Base-by-base conservation (phyloP, 1,140 invertebrate genomes). In the Halesus radiatus region DNA sequence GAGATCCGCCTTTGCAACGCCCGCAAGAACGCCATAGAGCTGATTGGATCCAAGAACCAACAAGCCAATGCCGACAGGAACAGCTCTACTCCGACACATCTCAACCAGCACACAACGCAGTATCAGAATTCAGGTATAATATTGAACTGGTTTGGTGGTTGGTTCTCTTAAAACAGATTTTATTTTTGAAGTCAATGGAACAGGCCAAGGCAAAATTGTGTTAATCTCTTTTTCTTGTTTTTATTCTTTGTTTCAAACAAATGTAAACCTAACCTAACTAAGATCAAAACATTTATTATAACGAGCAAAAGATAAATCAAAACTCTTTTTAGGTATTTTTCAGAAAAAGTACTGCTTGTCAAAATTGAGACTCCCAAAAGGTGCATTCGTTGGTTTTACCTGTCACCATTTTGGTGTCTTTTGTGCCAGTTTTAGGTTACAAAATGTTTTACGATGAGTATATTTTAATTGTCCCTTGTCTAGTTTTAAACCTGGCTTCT, bases 1-100 rank as follows among this genome's bases (percentile, higher is more conserved):
- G 95, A 97, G 87, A 93, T 95, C 81, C 91, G 92, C 85, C 87
- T 96, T 77, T 90, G 93, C 2, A 94, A 94, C 84, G 88, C 92
- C 13, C 88, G 93, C 78, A 92, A 92, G 85, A 92, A 91, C 84
- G 87, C 86, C n/a, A 88, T 91, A 22, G 92, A 93, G 70, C 89
- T 74, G 8, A 68, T 66, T 26, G 70, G 77, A 5, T 66, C 80
- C 20, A 79, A 85, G 16, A 85, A 85, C 37, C 70, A 74, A 20
- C 70, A 74, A 20, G 73, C 29, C n/a, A 78, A 53, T 60, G 7
- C 45, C 13, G 72, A 75, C 20, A 45, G 72, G 37, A 79, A 76
- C 58, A 76, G 56, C 22, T 15, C 64, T 29, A 10, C 76, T 5
- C 26, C 77, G 0, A 64, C 82, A 26, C 73, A 79, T n/a, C 54